A percentile compares a stretch with the other conserved stretches of the same genome.
phyloP scores from a whole-genome alignment of 2,113 vertebrate genomes.

The Piliocolobus tephrosceles region DNA sequence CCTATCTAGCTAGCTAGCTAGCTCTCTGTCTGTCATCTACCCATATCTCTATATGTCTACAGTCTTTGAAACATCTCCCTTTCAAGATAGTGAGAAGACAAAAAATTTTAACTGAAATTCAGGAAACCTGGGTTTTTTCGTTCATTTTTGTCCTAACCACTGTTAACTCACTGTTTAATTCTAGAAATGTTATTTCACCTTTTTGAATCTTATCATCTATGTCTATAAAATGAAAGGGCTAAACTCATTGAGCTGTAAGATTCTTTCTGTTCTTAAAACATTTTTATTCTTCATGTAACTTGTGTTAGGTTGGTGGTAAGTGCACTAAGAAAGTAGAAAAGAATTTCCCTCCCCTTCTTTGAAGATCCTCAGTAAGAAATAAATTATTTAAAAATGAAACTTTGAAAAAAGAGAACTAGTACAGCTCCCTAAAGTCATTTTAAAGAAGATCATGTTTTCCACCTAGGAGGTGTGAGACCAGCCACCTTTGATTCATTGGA shows the following conservation, averaged over 20 bases:
- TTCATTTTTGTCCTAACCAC: not conserved
- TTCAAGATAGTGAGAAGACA: not conserved
- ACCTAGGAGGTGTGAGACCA: not conserved
- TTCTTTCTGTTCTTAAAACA: fast-evolving
- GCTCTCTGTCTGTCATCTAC: no score
- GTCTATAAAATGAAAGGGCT: not conserved
- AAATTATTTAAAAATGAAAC: not conserved
- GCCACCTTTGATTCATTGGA: not conserved
- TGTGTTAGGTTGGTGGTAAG: fast-evolving
- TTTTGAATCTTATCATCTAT: not conserved
- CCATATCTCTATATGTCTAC: not conserved
- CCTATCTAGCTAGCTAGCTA: no score
- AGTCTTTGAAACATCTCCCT: not conserved
- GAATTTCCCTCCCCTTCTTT: fast-evolving
- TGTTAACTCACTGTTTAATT: not conserved
- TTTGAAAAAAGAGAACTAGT: no score
- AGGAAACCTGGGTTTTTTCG: not conserved
- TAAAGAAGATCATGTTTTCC: not conserved
- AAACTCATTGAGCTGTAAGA: fast-evolving
- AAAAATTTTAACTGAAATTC: not conserved
- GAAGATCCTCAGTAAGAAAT: not conserved
- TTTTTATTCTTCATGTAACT: not conserved
- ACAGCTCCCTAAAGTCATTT: not conserved
- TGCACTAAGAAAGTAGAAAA: fast-evolving
- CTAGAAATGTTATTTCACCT: not conserved